Percentiles rank a stretch among this genome's conserved stretches.
Evolutionary conservation across 30 jellyfish, hydroid and myxozoan species (phyloP).

Genomic region (Phacellophora camtschatica): DNA sequence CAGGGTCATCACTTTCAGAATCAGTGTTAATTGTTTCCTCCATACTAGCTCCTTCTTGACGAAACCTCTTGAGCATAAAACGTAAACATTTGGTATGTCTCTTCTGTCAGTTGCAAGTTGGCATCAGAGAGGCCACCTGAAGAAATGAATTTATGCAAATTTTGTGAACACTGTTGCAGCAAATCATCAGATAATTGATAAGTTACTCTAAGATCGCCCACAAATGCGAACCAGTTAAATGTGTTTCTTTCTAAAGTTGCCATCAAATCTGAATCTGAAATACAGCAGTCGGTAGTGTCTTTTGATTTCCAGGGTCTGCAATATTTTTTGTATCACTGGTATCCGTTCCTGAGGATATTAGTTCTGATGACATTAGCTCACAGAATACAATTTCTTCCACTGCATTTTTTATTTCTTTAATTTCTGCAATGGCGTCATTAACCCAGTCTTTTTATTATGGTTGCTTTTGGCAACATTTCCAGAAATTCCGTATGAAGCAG

Average conservation of each 20-base stretch:
- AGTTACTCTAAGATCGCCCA: not conserved
- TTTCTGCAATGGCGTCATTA: not conserved
- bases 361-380: constrained; percentile 4
- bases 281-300: no score
- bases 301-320: no score
- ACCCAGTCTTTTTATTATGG: not conserved
- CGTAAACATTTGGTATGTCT: not conserved
- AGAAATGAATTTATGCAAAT: not conserved
- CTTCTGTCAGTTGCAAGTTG: not conserved
- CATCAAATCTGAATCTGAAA: not conserved
- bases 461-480: constrained; percentile 9
- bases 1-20: not conserved
- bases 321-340: not conserved
- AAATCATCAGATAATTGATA: not conserved
- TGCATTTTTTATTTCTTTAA: not conserved
- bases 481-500: constrained; percentile 1
- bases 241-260: not conserved
- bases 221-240: constrained; percentile 1
- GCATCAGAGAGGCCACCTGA: not conserved
- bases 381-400: not conserved
- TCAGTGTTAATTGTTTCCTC: not conserved
- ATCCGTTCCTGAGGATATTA: not conserved
- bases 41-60: not conserved
- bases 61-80: not conserved
- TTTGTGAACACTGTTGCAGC: not conserved